Evolutionary conservation across 1,140 invertebrate species (phyloP), one percentile per base, ranked within the genome.

Genomic region (Zaprionus nigranus): DNA sequence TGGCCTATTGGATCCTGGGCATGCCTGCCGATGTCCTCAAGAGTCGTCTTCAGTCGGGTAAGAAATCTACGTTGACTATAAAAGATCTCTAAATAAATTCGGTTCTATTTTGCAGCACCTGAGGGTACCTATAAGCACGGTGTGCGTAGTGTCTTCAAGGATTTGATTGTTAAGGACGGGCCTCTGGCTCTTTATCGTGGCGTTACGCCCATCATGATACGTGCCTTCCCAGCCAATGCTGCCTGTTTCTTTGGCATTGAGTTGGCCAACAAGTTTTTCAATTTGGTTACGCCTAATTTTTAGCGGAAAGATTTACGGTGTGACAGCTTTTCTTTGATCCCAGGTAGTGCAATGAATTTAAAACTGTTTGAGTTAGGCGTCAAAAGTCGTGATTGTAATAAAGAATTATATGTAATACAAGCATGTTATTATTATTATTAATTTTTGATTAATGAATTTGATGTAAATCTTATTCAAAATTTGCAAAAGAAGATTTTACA

Each of bases 11-110:
- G 99, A 90, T 97, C 5, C 95, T 99, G 26, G 98, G 97, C 77
- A 99, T 99, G 95, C 98, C 98, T n/a, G 96, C 98, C 43, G 99
- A 99, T 95, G 98, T 99, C 17, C 93, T 99, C 15, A 99, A 99
- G 93, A 99, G 98, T 92, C 95, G 98, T 69, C 93, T 99, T 60
- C 99, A 99, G 94, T 99, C 97, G 81, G 97, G 97, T 97, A 93
- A 30, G 22, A 3, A 7, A 43, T 43, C n/a, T 17, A n/a, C 15
- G 2, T 7, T 13, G 43, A 12, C 5, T 30, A 12, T 22, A 24
- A 40, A n/a, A 49, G 11, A 0, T 17, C 30, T 6, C 17, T 7
- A 5, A 15, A 68, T 28, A 15, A 5, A 20, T 13, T 56, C 46
- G 3, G 5, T 17, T 20, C 40, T 24, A 15, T 17, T 20, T 92